These are phyloP conservation scores for Xylocopa sonorina DNA, from an alignment of 1,140 invertebrate species.

Conservation along the genomic window DNA sequence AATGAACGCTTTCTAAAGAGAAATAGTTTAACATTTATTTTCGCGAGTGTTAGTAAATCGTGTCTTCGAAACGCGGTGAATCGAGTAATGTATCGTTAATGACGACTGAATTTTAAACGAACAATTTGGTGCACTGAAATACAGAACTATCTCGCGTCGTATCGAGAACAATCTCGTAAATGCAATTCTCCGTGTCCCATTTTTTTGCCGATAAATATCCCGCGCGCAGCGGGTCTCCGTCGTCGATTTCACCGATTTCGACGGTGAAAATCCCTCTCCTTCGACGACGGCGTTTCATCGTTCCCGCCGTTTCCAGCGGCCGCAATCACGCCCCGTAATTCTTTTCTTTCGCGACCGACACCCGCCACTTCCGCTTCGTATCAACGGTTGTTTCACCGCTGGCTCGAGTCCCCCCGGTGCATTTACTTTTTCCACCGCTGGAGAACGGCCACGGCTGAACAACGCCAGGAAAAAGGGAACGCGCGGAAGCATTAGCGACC, in stretches of 20 bases:
- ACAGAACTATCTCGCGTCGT: neutral
- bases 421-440: neutral
- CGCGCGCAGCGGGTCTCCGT: neutral
- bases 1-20: neutral
- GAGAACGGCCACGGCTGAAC: no score
- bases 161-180: neutral
- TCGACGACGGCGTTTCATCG: slow-evolving; percentile 8
- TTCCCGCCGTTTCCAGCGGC: neutral
- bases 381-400: neutral
- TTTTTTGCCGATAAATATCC: neutral
- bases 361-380: neutral
- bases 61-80: no score
- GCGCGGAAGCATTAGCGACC: neutral
- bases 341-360: neutral
- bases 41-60: neutral
- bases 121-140: no score
- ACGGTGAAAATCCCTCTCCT: neutral
- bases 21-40: no score
- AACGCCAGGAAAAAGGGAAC: neutral
- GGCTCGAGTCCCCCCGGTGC: no score
- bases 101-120: no score
- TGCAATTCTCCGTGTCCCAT: no score
- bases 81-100: neutral
- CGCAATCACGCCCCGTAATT: slow-evolving; percentile 4
- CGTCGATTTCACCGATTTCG: neutral